These are phyloP conservation scores for Hippolais icterina DNA, from an alignment of 2,113 vertebrate genomes.

Conservation along the genomic window DNA sequence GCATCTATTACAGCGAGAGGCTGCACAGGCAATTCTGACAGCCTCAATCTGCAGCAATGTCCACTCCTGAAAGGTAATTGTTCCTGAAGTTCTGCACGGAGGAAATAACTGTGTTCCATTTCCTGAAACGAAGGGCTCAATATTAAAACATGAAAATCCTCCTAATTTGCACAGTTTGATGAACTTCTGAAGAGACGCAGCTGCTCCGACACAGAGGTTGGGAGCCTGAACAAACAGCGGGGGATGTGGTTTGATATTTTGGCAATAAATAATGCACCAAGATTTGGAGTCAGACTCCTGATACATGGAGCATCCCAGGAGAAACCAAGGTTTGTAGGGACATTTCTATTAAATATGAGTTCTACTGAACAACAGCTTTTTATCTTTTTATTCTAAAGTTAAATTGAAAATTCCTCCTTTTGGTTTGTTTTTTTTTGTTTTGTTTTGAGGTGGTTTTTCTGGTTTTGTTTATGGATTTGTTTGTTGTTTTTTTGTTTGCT, in stretches of 20 bases:
- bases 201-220: background rate
- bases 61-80: constrained; percentile 24
- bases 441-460: background rate
- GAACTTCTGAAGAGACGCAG: background rate
- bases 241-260: background rate
- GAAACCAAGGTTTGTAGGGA: background rate
- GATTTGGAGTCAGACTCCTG: background rate
- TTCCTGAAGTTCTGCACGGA: background rate
- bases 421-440: background rate
- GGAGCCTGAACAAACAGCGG: background rate
- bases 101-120: background rate
- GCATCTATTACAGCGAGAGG: constrained; percentile 50
- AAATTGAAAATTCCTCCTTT: background rate
- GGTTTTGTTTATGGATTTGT: background rate
- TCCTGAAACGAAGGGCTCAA: background rate
- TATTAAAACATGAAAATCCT: constrained; percentile 4
- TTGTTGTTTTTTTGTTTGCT: background rate
- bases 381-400: background rate
- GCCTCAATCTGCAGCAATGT: constrained; percentile 26
- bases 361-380: background rate
- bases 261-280: background rate
- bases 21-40: constrained; percentile 45
- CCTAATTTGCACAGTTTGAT: constrained; percentile 4
- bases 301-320: background rate
- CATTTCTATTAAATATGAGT: background rate